Percentiles rank a stretch among this genome's conserved stretches.
Evolutionary conservation across 2,113 vertebrate species (phyloP).

Genomic region (Clupea harengus): DNA sequence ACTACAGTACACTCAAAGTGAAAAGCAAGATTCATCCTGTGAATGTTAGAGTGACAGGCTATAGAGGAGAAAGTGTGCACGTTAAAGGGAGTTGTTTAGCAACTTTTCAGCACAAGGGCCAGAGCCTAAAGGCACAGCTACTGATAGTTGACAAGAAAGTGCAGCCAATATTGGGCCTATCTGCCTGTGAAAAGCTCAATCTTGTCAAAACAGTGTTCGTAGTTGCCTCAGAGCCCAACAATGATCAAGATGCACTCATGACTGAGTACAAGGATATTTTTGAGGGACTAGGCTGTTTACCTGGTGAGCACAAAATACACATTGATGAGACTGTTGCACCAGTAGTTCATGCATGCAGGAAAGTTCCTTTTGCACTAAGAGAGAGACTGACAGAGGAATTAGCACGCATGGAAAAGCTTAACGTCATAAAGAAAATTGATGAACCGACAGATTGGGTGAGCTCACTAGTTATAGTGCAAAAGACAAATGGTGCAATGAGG

Average conservation of each 20-base stretch:
- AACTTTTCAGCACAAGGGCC: too few relatives aligned
- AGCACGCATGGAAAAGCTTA: constrained; percentile 15
- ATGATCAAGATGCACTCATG: constrained; percentile 26
- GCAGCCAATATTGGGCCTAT: too few relatives aligned
- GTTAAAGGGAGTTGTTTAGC: too few relatives aligned
- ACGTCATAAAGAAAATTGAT: constrained; percentile 32
- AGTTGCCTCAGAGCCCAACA: too few relatives aligned
- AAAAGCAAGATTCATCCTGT: too few relatives aligned
- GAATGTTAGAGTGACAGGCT: too few relatives aligned
- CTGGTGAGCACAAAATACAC: constrained; percentile 33
- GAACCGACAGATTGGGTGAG: constrained; percentile 33
- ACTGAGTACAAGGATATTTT: constrained; percentile 26
- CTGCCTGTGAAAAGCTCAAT: too few relatives aligned
- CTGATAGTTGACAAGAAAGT: too few relatives aligned
- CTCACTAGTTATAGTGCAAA: constrained; percentile 17
- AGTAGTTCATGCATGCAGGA: constrained; percentile 33
- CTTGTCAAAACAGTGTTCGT: too few relatives aligned
- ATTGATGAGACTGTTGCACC: constrained; percentile 14
- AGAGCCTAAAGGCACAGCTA: too few relatives aligned
- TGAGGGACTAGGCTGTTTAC: constrained; percentile 28
- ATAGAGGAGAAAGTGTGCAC: too few relatives aligned
- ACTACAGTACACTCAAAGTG: too few relatives aligned
- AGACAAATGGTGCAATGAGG: constrained; percentile 26
- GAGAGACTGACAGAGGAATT: constrained; percentile 29
- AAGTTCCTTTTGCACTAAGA: constrained; percentile 31